Conservation (phyloP, 2,113 vertebrate species). For the Burhinus bistriatus region DNA sequence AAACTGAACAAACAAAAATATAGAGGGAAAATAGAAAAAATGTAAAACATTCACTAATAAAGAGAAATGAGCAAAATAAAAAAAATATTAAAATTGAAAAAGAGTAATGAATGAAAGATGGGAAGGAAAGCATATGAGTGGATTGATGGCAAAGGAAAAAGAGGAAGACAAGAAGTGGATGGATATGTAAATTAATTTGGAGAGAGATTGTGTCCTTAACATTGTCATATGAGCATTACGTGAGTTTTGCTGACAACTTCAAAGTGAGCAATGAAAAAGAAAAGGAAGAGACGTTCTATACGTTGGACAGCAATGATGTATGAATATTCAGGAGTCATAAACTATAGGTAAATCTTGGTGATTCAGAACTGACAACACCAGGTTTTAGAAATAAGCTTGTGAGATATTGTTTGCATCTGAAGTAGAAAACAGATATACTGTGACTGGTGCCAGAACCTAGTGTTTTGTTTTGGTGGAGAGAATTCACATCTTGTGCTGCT, state of each 20-base stretch:
- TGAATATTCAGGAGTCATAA: neutral
- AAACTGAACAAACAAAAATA: neutral
- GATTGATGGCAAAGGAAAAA: neutral
- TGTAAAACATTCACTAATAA: neutral
- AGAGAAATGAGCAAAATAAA: neutral
- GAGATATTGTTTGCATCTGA: neutral
- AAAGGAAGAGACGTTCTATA: neutral
- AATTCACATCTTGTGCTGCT: neutral
- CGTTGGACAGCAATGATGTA: neutral
- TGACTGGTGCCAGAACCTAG: neutral
- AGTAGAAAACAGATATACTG: neutral
- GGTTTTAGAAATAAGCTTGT: neutral
- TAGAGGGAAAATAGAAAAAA: neutral
- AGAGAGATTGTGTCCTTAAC: neutral
- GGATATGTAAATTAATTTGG: neutral
- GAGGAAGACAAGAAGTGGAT: neutral
- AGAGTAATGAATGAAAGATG: neutral
- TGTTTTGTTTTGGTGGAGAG: neutral
- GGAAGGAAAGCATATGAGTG: neutral
- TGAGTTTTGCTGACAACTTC: neutral
- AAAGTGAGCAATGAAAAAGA: neutral
- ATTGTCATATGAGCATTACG: neutral
- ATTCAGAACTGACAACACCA: rapidly evolving
- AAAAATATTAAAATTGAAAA: neutral
- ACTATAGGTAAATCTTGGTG: neutral